These are phyloP conservation scores for Anastrepha ludens DNA, from an alignment of 1,140 invertebrate genomes.

Conservation along the genomic window DNA sequence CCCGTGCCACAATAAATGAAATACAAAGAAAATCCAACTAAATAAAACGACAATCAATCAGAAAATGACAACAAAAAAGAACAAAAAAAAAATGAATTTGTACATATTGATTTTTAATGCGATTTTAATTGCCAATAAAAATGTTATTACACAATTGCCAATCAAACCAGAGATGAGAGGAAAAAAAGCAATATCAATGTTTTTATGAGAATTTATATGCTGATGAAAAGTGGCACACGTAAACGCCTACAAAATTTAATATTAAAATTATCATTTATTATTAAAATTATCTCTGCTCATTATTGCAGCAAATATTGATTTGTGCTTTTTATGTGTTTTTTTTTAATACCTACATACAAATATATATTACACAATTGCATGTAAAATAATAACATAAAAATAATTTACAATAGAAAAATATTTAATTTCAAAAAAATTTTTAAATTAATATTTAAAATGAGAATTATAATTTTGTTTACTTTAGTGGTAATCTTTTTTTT, in stretches of 20 bases:
- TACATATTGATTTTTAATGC: conserved; percentile 37
- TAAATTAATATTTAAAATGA: conserved; percentile 38
- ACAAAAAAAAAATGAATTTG: neutral
- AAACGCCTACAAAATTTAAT: conserved; percentile 50
- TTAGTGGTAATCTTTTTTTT: conserved; percentile 11
- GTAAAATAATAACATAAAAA: neutral
- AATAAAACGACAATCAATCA: conserved; percentile 7
- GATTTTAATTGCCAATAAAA: conserved; percentile 50
- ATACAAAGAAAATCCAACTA: neutral
- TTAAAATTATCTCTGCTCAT: conserved; percentile 21
- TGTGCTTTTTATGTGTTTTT: neutral
- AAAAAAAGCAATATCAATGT: neutral
- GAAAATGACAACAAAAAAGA: neutral
- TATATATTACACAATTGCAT: conserved; percentile 28
- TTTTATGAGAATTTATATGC: neutral
- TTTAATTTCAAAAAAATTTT: conserved; percentile 15
- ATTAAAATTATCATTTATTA: conserved; percentile 44
- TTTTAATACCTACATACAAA: conserved; percentile 26
- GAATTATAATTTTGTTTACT: conserved; percentile 49
- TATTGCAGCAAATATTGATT: neutral
- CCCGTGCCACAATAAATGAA: neutral
- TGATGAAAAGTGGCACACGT: neutral
- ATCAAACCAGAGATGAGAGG: neutral
- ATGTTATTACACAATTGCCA: conserved; percentile 38
- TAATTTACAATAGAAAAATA: neutral